Percentiles rank a stretch among this genome's conserved stretches.
Evolutionary conservation across 2,888 invertebrate species (phyloP).

Genomic region (Gonocerus acuteangulatus): DNA sequence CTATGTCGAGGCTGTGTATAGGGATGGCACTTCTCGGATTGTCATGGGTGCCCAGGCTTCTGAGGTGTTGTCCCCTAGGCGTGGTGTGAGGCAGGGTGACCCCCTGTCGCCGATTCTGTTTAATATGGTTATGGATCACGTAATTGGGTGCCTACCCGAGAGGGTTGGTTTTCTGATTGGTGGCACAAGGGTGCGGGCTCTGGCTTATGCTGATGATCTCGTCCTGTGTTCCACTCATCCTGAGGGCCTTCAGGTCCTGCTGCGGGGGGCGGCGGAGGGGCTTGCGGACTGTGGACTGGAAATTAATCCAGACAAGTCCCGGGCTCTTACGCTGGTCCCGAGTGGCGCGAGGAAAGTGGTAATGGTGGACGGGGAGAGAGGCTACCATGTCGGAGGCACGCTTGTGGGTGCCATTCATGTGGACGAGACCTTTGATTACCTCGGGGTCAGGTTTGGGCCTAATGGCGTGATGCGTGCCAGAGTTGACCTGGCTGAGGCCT

Average conservation of each 20-base stretch:
- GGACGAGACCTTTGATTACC: neutral
- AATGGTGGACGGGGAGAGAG: neutral
- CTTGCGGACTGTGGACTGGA: neutral
- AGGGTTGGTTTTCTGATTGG: constrained; percentile 18
- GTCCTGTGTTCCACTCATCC: neutral
- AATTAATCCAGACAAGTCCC: neutral
- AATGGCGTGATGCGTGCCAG: neutral
- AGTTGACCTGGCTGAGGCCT: neutral
- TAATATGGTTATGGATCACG: constrained; percentile 38
- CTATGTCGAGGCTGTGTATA: constrained; percentile 41
- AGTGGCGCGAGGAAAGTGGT: neutral
- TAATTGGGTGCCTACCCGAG: constrained; percentile 22
- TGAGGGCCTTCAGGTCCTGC: neutral
- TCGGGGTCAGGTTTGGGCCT: neutral
- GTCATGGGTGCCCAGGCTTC: constrained; percentile 1
- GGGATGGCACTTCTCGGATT: constrained; percentile 39
- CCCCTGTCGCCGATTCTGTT: constrained; percentile 43
- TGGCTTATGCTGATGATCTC: constrained; percentile 40
- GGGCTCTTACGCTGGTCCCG: neutral
- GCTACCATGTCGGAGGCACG: neutral
- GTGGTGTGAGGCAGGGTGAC: constrained; percentile 45
- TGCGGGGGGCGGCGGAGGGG: neutral
- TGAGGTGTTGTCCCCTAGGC: constrained; percentile 24
- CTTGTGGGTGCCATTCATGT: neutral
- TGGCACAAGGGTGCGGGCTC: constrained; percentile 37